Percentiles rank a stretch among this genome's conserved stretches.
Conservation (phyloP, 2,113 vertebrate genomes). For the Hemichromis elongatus region DNA sequence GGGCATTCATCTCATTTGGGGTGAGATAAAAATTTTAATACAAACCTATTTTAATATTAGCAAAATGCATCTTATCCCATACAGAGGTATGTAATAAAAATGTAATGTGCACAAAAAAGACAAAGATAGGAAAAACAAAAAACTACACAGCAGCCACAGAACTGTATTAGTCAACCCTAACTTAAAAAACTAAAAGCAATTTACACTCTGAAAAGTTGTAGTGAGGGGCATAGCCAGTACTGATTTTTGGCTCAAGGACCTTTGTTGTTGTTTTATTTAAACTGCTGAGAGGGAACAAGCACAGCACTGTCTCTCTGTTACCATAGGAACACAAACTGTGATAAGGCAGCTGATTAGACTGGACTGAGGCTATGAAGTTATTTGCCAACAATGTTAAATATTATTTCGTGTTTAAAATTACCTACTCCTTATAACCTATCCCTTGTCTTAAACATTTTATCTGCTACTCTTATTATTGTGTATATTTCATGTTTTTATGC, state of each 20-base stretch:
- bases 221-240: neutral
- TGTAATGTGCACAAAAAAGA: neutral
- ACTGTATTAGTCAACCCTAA: neutral
- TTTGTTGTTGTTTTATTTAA: neutral
- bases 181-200: neutral
- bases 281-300: neutral
- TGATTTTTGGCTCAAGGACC: neutral
- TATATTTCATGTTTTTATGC: too few relatives aligned
- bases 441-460: too few relatives aligned
- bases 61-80: neutral
- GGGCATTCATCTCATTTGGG: constrained; percentile 91
- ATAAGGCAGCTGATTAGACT: neutral
- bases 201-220: neutral
- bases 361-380: neutral
- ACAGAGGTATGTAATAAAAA: neutral
- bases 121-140: neutral
- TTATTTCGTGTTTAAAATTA: too few relatives aligned
- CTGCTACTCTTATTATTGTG: too few relatives aligned
- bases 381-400: neutral
- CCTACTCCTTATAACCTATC: too few relatives aligned
- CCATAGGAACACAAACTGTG: neutral
- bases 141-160: neutral
- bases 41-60: neutral
- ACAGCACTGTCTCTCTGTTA: neutral
- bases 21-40: constrained; percentile 65